Evolutionary conservation across 1,140 invertebrate genomes (phyloP), one percentile per base, ranked within the genome.

Genomic region (Drosophila repleta): DNA sequence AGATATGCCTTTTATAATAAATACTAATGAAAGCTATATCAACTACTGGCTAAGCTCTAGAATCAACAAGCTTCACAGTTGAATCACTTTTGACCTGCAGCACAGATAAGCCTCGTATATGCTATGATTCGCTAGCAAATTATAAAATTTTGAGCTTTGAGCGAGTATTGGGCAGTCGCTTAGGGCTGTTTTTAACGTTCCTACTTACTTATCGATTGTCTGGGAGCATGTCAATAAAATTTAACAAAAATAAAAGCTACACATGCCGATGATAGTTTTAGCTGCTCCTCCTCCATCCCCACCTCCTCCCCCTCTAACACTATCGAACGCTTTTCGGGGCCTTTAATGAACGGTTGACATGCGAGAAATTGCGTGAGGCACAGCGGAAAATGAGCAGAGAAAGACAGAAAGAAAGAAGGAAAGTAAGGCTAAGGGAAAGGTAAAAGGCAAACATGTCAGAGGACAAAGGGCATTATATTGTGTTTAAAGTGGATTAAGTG

Each of bases 301-400:
- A 2, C 32, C 29, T 29, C 29, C 29, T 32, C 29, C 29, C 8
- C 8, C 29, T 0, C 29, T 10, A 32, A n/a, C 17, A 26, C 8
- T 15, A 32, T 46, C 20, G 21, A 35, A 46, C 20, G 24, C 13
- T 45, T 52, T 72, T 56, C 21, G 20, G 56, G 63, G 67, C 32
- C 49, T 52, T 69, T 85, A 85, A 85, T 85, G 81, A 85, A 85
- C 82, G 74, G 82, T 82, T 81, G 82, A 82, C 81, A 85, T 85
- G 81, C 81, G 71, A 85, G 74, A 71, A 87, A 87, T 81, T 77
- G 81, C 81, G 81, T 85, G 82, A 80, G 51, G 46, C 46, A 6
- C 21, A 53, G 43, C 17, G 71, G 63, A 78, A 72, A 72, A 61
- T 74, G 71, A 67, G 74, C 53, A 64, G 60, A 49, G 41, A 13